Conservation (phyloP, 2,797 vertebrate species). For the Xiphophorus birchmanni region DNA sequence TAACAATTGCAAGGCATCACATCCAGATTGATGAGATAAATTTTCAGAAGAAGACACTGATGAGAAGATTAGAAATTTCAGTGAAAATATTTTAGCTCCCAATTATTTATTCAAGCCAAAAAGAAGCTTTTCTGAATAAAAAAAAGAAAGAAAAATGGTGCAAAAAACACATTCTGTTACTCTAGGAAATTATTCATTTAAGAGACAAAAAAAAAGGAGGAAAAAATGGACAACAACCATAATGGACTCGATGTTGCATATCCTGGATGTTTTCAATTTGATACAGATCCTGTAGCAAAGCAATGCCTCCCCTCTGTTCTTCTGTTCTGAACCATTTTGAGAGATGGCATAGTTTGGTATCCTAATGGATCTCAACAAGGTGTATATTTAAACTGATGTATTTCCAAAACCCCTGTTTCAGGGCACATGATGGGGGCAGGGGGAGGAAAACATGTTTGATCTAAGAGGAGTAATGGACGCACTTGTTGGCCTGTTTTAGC, state of each 20-base stretch:
- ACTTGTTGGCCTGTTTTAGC: slow-evolving; percentile 42
- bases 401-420: slow-evolving; percentile 29
- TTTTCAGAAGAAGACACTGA: neutral
- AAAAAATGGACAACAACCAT: neutral
- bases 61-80: neutral
- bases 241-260: neutral
- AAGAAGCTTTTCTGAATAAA: neutral
- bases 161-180: neutral
- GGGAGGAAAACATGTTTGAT: slow-evolving; percentile 22
- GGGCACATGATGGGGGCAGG: slow-evolving; percentile 24
- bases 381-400: slow-evolving; percentile 31
- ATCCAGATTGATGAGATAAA: neutral
- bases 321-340: slow-evolving; percentile 51
- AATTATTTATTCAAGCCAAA: neutral
- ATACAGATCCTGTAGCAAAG: neutral
- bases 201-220: neutral
- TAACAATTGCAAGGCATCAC: neutral
- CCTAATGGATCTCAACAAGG: slow-evolving; percentile 77
- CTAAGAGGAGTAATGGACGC: slow-evolving; percentile 47
- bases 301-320: slow-evolving; percentile 4
- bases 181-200: neutral
- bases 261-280: neutral
- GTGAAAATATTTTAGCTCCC: neutral
- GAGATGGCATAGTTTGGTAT: slow-evolving; percentile 36
- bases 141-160: neutral